Conservation (phyloP, 2,888 invertebrate genomes). For the Malachius bipustulatus region DNA sequence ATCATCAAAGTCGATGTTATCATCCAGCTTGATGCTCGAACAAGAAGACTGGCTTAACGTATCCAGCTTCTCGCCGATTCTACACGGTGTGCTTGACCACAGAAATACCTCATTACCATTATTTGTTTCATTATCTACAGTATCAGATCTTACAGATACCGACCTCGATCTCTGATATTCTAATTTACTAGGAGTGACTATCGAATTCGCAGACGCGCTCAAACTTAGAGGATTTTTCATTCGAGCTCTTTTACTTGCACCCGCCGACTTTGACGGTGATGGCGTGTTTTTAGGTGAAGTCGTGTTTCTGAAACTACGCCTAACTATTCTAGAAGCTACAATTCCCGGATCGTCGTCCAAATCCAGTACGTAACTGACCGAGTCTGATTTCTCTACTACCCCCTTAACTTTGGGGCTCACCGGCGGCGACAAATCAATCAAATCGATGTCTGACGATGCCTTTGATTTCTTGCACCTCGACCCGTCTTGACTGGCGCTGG, state of each 20-base stretch:
- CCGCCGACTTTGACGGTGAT: constrained; percentile 28
- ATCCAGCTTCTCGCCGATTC: constrained; percentile 11
- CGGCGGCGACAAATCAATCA: constrained; percentile 42
- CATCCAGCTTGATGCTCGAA: constrained; percentile 18
- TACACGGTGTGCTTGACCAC: constrained; percentile 14
- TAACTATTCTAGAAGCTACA: constrained; percentile 56
- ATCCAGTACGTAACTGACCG: constrained; percentile 77
- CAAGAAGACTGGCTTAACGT: not conserved
- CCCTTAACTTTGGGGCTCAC: constrained; percentile 68
- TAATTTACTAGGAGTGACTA: constrained; percentile 31
- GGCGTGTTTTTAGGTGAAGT: constrained; percentile 36
- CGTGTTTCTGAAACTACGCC: constrained; percentile 51
- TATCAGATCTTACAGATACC: constrained; percentile 30
- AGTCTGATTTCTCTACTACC: constrained; percentile 74
- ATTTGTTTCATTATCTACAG: constrained; percentile 20
- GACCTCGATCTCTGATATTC: constrained; percentile 37
- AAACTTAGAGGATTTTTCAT: constrained; percentile 34
- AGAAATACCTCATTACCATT: constrained; percentile 16
- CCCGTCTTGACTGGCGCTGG: constrained; percentile 14
- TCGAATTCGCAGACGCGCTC: constrained; percentile 42
- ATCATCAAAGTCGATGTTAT: constrained; percentile 25
- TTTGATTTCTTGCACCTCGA: constrained; percentile 28
- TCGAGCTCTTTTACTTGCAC: constrained; percentile 36
- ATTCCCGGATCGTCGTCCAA: constrained; percentile 62
- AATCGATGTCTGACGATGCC: constrained; percentile 26